These are phyloP conservation scores for Pantherophis guttatus DNA, from an alignment of 2,113 vertebrate genomes.

Conservation along the genomic window DNA sequence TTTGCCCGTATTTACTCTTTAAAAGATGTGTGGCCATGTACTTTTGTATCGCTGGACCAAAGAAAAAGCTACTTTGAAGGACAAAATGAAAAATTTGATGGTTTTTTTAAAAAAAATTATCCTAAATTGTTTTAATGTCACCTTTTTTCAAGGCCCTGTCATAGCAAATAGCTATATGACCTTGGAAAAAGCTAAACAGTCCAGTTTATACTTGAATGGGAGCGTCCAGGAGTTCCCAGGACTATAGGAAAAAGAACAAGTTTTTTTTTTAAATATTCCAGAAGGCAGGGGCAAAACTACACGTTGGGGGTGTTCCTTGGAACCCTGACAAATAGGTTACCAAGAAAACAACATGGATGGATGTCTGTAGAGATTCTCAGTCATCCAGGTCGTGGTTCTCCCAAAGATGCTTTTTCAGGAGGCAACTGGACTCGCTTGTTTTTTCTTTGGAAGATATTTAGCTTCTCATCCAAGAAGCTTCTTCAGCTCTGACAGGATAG, in stretches of 20 bases:
- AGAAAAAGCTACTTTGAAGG: not conserved
- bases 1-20: not conserved
- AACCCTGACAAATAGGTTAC: not conserved
- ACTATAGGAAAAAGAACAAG: not conserved
- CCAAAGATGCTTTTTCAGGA: too few relatives aligned
- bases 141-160: not conserved
- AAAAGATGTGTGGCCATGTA: not conserved
- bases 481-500: too few relatives aligned
- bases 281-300: not conserved
- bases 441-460: too few relatives aligned
- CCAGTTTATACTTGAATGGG: not conserved
- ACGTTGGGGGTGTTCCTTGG: not conserved
- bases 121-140: not conserved
- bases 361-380: not conserved
- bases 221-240: not conserved
- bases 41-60: not conserved
- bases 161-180: not conserved
- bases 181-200: not conserved
- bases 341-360: not conserved
- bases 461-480: too few relatives aligned
- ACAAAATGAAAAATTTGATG: not conserved
- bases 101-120: not conserved
- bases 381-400: too few relatives aligned
- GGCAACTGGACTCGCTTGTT: too few relatives aligned
- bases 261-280: not conserved